Base-by-base conservation (phyloP, 1,140 invertebrate species). In the Platorchestia sp. region DNA sequence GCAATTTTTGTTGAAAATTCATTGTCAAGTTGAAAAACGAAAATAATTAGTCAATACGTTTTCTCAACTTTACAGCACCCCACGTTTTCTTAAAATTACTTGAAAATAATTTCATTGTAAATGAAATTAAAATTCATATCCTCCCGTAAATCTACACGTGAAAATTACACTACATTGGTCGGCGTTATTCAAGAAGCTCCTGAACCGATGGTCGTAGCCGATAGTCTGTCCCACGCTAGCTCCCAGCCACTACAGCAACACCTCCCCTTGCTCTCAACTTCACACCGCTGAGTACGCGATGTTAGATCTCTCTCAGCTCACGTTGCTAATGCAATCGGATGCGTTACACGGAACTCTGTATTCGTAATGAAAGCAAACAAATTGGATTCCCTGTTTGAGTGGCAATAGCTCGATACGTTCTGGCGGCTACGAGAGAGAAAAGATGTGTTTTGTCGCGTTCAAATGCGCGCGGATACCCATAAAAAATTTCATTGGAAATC, bases 331-430 rank as follows among this genome's bases (percentile, higher is more conserved):
- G 59, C 59, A 75, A 75, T 75, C 59, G 59, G 59, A 75, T 75
- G 59, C 59, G 59, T 75, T 75, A 75, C 59, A 75, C 59, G 59
- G 59, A 75, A 75, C 59, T 75, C 59, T 75, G 59, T 75, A 75
- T 75, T 75, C 59, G 59, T 75, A 75, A 75, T 75, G 59, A 75
- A 75, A 75, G 59, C 59, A 75, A 75, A 75, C 59, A 75, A 75
- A 75, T 75, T 75, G 59, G 59, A 75, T 75, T 75, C 59, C 59
- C 27, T 22, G 59, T 75, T 75, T 75, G 59, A 75, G 59, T 19
- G 59, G 59, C 59, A 22, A 75, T 75, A 75, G 59, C 59, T 75
- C 59, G 59, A 75, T 75, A 75, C 59, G 59, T 75, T 75, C 59
- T 75, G 59, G 7, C 27, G 59, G 59, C 59, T 19, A 1, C 59